Evolutionary conservation across 2,113 vertebrate species (phyloP).

Genomic region (Larimichthys crocea): DNA sequence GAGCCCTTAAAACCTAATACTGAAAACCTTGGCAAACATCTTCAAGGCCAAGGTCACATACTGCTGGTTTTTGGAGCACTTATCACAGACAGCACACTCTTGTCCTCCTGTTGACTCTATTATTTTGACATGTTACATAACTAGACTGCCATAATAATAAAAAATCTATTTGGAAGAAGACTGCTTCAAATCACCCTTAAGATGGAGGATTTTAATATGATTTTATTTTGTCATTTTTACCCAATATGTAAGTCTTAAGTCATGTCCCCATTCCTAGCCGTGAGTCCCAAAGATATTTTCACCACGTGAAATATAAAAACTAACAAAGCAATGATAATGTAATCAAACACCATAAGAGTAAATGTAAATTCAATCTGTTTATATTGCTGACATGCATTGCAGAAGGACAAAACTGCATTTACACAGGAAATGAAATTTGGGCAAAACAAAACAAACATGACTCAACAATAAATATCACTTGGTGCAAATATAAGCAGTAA

Average conservation of each 20-base stretch:
- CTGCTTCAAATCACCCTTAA: background rate
- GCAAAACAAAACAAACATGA: background rate
- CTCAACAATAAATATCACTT: background rate
- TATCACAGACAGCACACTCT: constrained; percentile 4
- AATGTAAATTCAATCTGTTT: background rate
- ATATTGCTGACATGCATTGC: background rate
- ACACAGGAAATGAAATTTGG: constrained; percentile 8
- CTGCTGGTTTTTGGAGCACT: background rate
- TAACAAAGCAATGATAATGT: background rate
- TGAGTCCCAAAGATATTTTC: background rate
- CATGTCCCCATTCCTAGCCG: background rate
- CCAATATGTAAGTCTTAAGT: background rate
- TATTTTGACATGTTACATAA: constrained; percentile 11
- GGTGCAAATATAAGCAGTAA: background rate
- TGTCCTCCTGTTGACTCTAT: background rate
- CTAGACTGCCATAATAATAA: background rate
- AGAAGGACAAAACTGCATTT: background rate
- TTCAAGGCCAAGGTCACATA: background rate
- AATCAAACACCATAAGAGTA: background rate
- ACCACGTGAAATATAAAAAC: background rate
- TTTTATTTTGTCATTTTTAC: background rate
- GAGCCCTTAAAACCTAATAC: background rate
- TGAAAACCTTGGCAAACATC: background rate
- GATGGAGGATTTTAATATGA: background rate
- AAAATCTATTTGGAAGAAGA: background rate